phyloP scores from a whole-genome alignment of 2,888 invertebrate genomes.

The Agrenia bidenticulata region DNA sequence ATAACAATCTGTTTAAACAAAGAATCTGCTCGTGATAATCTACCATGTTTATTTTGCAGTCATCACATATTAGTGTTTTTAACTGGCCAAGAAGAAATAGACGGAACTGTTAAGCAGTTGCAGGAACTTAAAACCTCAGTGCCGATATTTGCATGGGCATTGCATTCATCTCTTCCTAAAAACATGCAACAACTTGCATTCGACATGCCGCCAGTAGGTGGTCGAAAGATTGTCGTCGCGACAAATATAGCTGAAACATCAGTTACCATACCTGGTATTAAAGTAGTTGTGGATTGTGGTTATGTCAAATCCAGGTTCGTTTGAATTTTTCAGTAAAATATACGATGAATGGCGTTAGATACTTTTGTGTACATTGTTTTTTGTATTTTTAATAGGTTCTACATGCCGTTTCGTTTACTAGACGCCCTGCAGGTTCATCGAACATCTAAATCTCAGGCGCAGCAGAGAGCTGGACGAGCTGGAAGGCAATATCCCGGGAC shows the following conservation, averaged over 20 bases:
- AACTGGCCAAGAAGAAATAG: constrained; percentile 96
- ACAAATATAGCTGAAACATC: constrained; percentile 67
- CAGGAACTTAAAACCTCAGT: constrained; percentile 65
- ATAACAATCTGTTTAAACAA: too few relatives aligned
- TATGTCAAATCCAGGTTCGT: constrained; percentile 79
- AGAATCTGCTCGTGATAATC: background rate
- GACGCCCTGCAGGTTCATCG: constrained; percentile 78
- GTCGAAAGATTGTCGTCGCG: constrained; percentile 62
- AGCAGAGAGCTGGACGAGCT: constrained; percentile 90
- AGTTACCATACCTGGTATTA: constrained; percentile 71
- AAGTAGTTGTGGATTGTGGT: constrained; percentile 87
- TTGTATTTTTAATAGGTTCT: background rate
- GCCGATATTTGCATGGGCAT: constrained; percentile 68
- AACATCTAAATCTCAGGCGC: constrained; percentile 87
- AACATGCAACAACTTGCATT: constrained; percentile 59
- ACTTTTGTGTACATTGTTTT: background rate
- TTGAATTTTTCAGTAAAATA: background rate
- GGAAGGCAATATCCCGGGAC: constrained; percentile 81
- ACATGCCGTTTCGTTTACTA: too few relatives aligned
- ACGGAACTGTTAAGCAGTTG: constrained; percentile 60
- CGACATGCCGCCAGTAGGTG: constrained; percentile 59
- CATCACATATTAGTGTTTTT: constrained; percentile 90
- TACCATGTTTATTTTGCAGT: constrained; percentile 57
- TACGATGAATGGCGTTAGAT: background rate
- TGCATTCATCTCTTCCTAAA: constrained; percentile 62